phyloP scores from a whole-genome alignment of 2,113 vertebrate species.

The Toxotes chatareus region DNA sequence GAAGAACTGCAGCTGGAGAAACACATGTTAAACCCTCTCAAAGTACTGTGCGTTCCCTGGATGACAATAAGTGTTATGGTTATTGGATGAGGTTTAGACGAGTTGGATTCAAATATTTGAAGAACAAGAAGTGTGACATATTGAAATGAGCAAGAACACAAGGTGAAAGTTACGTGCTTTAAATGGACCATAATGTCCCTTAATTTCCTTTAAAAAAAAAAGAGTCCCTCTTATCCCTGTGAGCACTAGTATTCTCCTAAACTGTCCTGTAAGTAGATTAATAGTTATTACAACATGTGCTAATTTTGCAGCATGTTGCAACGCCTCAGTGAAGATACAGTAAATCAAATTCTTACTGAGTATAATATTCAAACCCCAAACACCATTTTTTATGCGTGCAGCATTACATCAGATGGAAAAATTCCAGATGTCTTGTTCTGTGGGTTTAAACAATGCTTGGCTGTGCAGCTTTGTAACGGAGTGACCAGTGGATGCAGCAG shows the following conservation, averaged over 20 bases:
- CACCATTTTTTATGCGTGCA: slow-evolving; percentile 8
- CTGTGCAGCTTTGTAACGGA: slow-evolving; percentile 34
- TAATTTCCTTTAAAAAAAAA: background rate
- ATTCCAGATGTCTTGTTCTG: slow-evolving; percentile 55
- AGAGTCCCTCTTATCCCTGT: too few species aligned
- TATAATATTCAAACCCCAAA: background rate
- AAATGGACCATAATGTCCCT: background rate
- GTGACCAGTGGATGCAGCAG: background rate
- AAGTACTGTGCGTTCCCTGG: background rate
- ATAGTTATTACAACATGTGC: background rate
- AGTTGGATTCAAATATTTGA: background rate
- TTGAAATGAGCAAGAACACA: background rate
- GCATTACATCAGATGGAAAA: slow-evolving; percentile 73
- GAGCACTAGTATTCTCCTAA: background rate
- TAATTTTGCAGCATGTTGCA: slow-evolving; percentile 1
- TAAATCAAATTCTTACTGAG: background rate
- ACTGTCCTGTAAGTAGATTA: background rate
- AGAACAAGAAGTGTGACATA: background rate
- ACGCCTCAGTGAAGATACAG: background rate
- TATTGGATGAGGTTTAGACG: background rate
- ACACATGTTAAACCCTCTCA: background rate
- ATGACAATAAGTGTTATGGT: background rate
- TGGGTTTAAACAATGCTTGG: slow-evolving; percentile 64
- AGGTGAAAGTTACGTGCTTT: background rate
- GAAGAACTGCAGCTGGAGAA: rapidly evolving